phyloP scores from a whole-genome alignment of 2,797 vertebrate genomes.

The Bradypus variegatus region DNA sequence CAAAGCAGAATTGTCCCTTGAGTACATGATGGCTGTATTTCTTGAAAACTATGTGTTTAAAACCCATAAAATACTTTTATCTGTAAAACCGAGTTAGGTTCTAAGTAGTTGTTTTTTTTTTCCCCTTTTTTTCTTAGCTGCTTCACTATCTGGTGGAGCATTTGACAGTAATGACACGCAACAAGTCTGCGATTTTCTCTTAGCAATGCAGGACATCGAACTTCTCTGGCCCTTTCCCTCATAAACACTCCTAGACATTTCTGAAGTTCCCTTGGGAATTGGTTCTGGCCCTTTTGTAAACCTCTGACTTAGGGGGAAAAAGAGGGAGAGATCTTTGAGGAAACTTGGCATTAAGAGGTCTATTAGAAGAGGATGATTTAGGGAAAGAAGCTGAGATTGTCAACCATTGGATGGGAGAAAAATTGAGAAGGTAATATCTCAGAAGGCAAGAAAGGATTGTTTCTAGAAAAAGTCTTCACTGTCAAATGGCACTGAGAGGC shows the following conservation, averaged over 20 bases:
- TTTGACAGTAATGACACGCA: not conserved
- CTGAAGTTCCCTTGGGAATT: not conserved
- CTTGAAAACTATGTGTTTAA: not conserved
- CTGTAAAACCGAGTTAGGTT: not conserved
- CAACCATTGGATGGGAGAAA: not conserved
- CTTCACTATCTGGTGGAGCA: not conserved
- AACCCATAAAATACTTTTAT: not conserved
- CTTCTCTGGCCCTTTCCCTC: not conserved
- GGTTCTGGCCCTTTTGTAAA: conserved; percentile 6
- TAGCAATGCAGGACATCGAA: not conserved
- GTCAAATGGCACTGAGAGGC: not conserved
- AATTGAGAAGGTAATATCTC: not conserved
- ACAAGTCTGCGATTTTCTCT: not conserved
- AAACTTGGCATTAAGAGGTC: not conserved
- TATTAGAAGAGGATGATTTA: not conserved
- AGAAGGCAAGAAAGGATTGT: not conserved
- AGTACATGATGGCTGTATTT: not conserved
- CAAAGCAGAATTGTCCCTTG: not conserved
- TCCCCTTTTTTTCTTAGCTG: conserved; percentile 6
- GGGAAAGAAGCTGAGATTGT: not conserved
- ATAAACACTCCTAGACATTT: not conserved
- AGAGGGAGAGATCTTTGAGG: not conserved
- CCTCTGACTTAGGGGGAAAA: not conserved
- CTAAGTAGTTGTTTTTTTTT: conserved; percentile 3
- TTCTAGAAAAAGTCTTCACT: not conserved